Evolutionary conservation across 2,888 invertebrate genomes (phyloP), one percentile per base, ranked within the genome.

Genomic region (Lasioglossum vierecki): DNA sequence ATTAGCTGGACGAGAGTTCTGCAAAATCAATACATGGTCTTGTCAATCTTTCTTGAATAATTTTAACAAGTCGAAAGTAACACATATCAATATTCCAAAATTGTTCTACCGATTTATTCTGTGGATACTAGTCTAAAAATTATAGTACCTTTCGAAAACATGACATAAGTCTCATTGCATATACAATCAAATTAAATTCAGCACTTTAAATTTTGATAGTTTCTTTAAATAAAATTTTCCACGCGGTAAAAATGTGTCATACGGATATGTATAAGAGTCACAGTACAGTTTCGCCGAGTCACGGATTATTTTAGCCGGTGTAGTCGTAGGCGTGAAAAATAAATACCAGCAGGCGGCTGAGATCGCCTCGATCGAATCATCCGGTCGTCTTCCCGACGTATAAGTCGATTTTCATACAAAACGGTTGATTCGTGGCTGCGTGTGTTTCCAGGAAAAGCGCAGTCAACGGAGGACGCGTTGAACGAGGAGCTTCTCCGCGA

Each of bases 401-500:
- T 41, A 41, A 39, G 4, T 68, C n/a, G 53, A 35, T 39, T 57
- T 39, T 39, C 4, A 39, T 60, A 18, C n/a, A n/a, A n/a, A 41
- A 75, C 76, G 2, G 5, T 39, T 41, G 46, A 63, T n/a, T 6
- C 46, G 39, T 76, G 46, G 22, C 1, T 63, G 57, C 63, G 26
- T 80, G 30, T 84, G 30, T 87, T 80, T 82, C 22, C 88, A 95
- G 95, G 95, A 79, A 95, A 95, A 87, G 93, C 94, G 41, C 94
- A 95, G 81, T 95, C 95, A 22, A 94, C 94, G 11, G 95, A 94
- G 74, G 93, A 94, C 76, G 90, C 92, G 73, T 89, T 95, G 30
- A 95, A 95, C 88, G 95, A 95, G 75, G 96, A 96, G 77, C 92
- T 96, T 78, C 89, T 96, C n/a, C 95, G 96, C 30, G 96, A 96